phyloP scores from a whole-genome alignment of 2,113 vertebrate genomes.

The Microcebus lehilahytsara region DNA sequence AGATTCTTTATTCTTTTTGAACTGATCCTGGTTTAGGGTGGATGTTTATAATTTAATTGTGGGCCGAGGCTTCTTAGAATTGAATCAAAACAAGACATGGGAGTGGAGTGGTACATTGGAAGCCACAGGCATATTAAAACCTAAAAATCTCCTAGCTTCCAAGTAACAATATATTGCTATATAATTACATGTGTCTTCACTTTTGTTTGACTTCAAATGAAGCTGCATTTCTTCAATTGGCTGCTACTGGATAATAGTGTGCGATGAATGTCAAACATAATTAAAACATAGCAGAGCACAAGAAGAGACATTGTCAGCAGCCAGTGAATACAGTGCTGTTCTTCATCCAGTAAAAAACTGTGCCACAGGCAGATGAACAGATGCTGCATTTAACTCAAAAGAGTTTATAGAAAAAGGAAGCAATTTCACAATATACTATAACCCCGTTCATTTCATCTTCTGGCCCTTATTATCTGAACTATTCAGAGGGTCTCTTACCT shows the following conservation, averaged over 20 bases:
- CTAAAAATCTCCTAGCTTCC: slow-evolving; percentile 40
- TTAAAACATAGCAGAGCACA: slow-evolving; percentile 69
- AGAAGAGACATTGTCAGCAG: slow-evolving; percentile 68
- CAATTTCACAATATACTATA: not conserved
- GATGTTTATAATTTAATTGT: slow-evolving; percentile 47
- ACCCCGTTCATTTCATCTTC: not conserved
- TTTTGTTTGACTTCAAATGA: slow-evolving; percentile 71
- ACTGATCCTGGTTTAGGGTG: not conserved
- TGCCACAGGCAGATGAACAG: slow-evolving; percentile 62
- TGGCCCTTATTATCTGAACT: not conserved
- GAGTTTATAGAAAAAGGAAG: slow-evolving; percentile 31
- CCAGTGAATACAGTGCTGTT: slow-evolving; percentile 50
- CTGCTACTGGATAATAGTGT: slow-evolving; percentile 68
- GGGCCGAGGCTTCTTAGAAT: slow-evolving; percentile 38
- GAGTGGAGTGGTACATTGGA: not conserved
- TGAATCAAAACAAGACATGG: slow-evolving; percentile 44
- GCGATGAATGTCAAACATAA: slow-evolving; percentile 71
- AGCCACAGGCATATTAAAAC: slow-evolving; percentile 40
- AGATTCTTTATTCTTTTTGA: slow-evolving; percentile 53
- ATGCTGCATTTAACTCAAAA: slow-evolving; percentile 55
- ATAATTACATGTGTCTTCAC: slow-evolving; percentile 65
- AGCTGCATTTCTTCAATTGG: slow-evolving; percentile 56
- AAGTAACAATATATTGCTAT: slow-evolving; percentile 22
- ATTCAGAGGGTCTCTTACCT: not conserved
- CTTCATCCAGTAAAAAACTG: not conserved